phyloP scores from a whole-genome alignment of 2,888 invertebrate species.

The Rhopalosiphum nymphaeae region DNA sequence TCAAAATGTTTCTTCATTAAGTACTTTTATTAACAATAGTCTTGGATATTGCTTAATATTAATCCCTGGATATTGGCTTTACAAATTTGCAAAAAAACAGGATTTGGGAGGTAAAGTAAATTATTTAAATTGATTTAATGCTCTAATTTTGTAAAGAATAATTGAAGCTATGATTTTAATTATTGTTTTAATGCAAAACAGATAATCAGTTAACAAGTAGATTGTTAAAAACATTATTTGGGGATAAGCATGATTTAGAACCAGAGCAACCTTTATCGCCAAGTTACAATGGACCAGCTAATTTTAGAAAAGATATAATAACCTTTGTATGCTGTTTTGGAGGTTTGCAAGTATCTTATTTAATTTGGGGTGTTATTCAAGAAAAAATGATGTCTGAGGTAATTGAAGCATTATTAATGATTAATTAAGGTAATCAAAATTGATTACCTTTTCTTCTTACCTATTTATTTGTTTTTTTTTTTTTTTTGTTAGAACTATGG shows the following conservation, averaged over 20 bases:
- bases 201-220: slow-evolving; percentile 34
- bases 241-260: slow-evolving; percentile 41
- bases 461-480: slow-evolving; percentile 31
- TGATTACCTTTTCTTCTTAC: not conserved
- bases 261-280: not conserved
- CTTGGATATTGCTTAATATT: slow-evolving; percentile 60
- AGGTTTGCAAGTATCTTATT: slow-evolving; percentile 64
- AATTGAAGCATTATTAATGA: slow-evolving; percentile 45
- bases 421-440: not conserved
- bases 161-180: not conserved
- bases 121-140: not conserved
- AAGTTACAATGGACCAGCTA: slow-evolving; percentile 9
- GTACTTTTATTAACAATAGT: slow-evolving; percentile 51
- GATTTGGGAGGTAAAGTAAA: slow-evolving; percentile 56
- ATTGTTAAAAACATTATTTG: slow-evolving; percentile 41
- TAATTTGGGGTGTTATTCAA: slow-evolving; percentile 96
- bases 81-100: slow-evolving; percentile 41
- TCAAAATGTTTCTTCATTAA: slow-evolving; percentile 40
- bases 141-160: not conserved
- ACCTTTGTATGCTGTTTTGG: slow-evolving; percentile 64
- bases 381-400: slow-evolving; percentile 98
- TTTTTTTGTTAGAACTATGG: slow-evolving; percentile 75
- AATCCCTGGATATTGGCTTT: slow-evolving; percentile 56
- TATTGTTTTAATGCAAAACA: not conserved
- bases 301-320: slow-evolving; percentile 51